Base-by-base conservation (phyloP, 2,888 invertebrate species). In the Megastigmus dorsalis region DNA sequence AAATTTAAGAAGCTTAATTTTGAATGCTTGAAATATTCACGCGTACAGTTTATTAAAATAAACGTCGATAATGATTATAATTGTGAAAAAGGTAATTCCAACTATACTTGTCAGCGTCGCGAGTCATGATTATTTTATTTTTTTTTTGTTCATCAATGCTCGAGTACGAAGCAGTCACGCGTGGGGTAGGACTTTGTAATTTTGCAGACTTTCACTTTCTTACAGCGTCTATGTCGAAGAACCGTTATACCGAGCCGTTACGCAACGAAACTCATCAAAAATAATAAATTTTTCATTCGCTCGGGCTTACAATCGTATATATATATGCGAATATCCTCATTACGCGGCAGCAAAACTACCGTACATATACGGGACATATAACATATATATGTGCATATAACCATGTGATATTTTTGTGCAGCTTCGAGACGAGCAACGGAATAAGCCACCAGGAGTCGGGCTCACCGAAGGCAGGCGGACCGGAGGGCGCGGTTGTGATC, bases 361-460 rank as follows among this genome's bases (percentile, higher is more conserved):
- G n/a, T n/a, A n/a, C n/a, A n/a, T n/a, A n/a, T n/a, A n/a, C n/a
- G n/a, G n/a, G n/a, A n/a, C n/a, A n/a, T n/a, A n/a, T n/a, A n/a
- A n/a, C n/a, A n/a, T n/a, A n/a, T n/a, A n/a, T n/a, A n/a, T n/a
- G n/a, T n/a, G n/a, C n/a, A n/a, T n/a, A n/a, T n/a, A n/a, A n/a
- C n/a, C n/a, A n/a, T n/a, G n/a, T n/a, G n/a, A n/a, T n/a, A n/a
- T n/a, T n/a, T 54, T 48, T 66, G 20, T 33, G 10, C 60, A 89
- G 88, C 77, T 89, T 89, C 79, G 89, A 89, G 80, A 89, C 89
- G 74, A 88, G 87, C 80, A 89, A 89, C 70, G 89, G 89, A n/a
- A 89, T 89, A 71, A 84, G 85, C 71, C 89, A 88, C 66, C 87
- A 89, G 74, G 89, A 89, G 79, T 80, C 86, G 0, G 89, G 89